Evolutionary conservation across 2,888 invertebrate genomes (phyloP), one percentile per base, ranked within the genome.

Genomic region (Protonemura montana): DNA sequence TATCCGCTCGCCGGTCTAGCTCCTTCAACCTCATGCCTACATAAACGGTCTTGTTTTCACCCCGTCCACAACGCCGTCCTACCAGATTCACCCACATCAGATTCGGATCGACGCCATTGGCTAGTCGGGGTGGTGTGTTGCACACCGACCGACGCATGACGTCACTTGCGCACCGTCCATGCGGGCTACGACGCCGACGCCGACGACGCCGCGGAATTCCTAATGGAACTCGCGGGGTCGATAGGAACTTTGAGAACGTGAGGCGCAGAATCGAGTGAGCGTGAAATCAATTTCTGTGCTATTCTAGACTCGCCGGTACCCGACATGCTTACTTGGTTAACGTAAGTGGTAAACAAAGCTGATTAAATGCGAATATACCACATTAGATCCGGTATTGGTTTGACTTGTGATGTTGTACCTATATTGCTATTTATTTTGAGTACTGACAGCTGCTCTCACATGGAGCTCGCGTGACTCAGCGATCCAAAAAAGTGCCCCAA

Each of bases 81-180:
- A 59, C 84, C 59, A 26, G 59, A 26, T 76, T 28, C 76, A 26
- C 29, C 59, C 84, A 83, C 83, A 41, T 35, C 42, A 7, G 21
- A 16, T 27, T 5, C 76, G 27, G 16, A 7, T 30, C 35, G 2
- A 30, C 25, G 27, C 25, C 27, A 80, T 85, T 78, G 85, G 78
- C 80, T 30, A 30, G 13, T 1, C 41, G 30, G 16, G 35, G 85
- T 85, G 85, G 85, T 85, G 85, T 85, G 85, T 77, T 85, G 21
- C 42, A 27, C 27, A 59, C 30, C 59, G 59, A 59, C 13, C 59
- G 59, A 13, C 83, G 83, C 3, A n/a, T 84, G 59, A 84, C 84
- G 84, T 84, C 84, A 84, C 82, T 26, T 13, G n/a, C 25, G 82
- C 41, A n/a, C 25, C 59, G 35, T 3, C 82, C 16, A 30, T 25